A percentile compares a stretch with the other conserved stretches of the same genome.
Evolutionary conservation across 2,797 vertebrate genomes (phyloP).

Genomic region (Paedocypris micromegethes): DNA sequence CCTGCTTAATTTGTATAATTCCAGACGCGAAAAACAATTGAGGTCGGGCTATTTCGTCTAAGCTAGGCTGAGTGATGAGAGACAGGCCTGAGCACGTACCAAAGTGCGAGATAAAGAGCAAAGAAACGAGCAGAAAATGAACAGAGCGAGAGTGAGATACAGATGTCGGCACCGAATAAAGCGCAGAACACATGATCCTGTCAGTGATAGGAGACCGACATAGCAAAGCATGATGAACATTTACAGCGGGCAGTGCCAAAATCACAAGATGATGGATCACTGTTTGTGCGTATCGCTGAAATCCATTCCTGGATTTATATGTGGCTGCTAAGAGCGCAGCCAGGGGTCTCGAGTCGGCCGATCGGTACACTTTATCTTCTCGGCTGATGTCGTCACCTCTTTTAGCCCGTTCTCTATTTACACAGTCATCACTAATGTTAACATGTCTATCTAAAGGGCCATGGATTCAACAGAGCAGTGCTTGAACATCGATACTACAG

Average conservation of each 20-base stretch:
- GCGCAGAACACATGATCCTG: constrained; percentile 16
- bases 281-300: constrained; percentile 37
- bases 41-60: constrained; percentile 4
- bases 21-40: neutral
- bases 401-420: neutral
- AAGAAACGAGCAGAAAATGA: neutral
- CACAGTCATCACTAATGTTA: constrained; percentile 2
- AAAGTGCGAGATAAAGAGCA: neutral
- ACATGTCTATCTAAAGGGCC: neutral
- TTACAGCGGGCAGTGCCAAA: constrained; percentile 5
- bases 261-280: constrained; percentile 35
- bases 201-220: constrained; percentile 10
- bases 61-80: constrained; percentile 13
- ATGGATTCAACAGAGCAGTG: neutral
- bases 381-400: neutral
- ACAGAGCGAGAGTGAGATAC: neutral
- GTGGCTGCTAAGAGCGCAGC: constrained; percentile 16
- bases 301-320: constrained; percentile 32
- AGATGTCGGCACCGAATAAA: constrained; percentile 23
- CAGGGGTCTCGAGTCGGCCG: neutral
- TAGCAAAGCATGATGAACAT: neutral
- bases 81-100: constrained; percentile 26
- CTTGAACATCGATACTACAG: too few species aligned
- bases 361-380: constrained; percentile 12
- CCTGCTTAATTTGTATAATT: neutral